phyloP scores from a whole-genome alignment of 2,797 vertebrate species.

The Salmo trutta region DNA sequence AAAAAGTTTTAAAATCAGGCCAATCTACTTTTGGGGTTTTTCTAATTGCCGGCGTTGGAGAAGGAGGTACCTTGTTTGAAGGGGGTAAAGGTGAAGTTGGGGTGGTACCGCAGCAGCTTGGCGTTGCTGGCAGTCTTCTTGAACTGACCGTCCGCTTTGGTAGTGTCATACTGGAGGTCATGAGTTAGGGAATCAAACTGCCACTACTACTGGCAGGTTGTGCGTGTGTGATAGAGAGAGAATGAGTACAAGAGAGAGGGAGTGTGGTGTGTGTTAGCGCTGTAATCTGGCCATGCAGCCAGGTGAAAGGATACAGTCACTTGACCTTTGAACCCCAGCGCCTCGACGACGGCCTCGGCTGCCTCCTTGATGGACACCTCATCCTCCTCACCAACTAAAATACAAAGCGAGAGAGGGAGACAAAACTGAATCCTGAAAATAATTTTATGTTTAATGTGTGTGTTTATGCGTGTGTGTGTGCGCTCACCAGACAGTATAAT shows the following conservation, averaged over 20 bases:
- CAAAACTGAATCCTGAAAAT: neutral
- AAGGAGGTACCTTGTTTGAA: slow-evolving; percentile 83
- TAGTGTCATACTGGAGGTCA: slow-evolving; percentile 82
- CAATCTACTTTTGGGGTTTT: too few species aligned
- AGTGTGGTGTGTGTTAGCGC: neutral
- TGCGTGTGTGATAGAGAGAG: neutral
- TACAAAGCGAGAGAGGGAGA: neutral
- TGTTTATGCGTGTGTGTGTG: too few species aligned
- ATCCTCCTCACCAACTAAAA: slow-evolving; percentile 91
- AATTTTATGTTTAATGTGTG: neutral
- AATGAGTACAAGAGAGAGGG: neutral
- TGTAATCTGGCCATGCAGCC: neutral
- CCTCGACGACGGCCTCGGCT: slow-evolving; percentile 79
- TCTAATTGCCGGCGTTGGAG: too few species aligned
- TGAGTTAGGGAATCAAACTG: slow-evolving; percentile 55
- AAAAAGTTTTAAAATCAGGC: too few species aligned
- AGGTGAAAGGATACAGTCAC: slow-evolving; percentile 86
- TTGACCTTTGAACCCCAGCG: slow-evolving; percentile 84
- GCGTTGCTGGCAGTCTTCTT: slow-evolving; percentile 95
- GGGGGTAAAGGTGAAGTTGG: slow-evolving; percentile 88
- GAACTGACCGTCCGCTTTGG: slow-evolving; percentile 91
- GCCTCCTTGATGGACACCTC: slow-evolving; percentile 93
- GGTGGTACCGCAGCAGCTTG: slow-evolving; percentile 84
- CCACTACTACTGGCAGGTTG: neutral
- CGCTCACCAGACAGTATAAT: slow-evolving; percentile 91